Percentiles rank a stretch among this genome's conserved stretches.
phyloP scores from a whole-genome alignment of 2,797 vertebrate species.

The Lagorchestes hirsutus region DNA sequence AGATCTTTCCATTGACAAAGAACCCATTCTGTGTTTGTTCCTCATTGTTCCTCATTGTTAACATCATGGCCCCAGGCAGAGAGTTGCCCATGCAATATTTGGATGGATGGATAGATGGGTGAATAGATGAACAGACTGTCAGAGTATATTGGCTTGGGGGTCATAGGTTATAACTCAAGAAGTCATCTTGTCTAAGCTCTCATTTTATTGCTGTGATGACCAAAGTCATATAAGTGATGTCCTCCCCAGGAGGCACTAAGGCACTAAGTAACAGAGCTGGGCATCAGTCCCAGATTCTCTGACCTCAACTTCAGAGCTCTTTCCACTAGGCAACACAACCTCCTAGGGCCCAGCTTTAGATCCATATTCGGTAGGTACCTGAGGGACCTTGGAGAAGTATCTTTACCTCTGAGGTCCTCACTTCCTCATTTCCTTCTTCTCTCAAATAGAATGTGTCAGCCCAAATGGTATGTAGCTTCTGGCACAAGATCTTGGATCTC shows the following conservation, averaged over 20 bases:
- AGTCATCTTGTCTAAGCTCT: background rate
- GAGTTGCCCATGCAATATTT: background rate
- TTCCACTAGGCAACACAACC: too few relatives aligned
- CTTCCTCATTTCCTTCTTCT: background rate
- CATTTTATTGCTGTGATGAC: background rate
- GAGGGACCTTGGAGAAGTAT: background rate
- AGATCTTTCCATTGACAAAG: background rate
- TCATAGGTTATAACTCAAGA: background rate
- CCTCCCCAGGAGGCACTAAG: background rate
- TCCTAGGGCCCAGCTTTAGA: background rate
- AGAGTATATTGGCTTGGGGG: background rate
- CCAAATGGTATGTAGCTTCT: background rate
- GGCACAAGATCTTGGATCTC: background rate
- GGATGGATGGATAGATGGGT: background rate
- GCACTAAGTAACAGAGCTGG: background rate
- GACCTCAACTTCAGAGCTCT: background rate
- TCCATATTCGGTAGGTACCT: background rate
- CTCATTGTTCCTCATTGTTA: background rate
- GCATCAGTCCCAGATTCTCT: background rate
- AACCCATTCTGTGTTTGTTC: background rate
- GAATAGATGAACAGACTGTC: background rate
- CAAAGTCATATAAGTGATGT: background rate
- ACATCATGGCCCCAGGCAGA: too few relatives aligned
- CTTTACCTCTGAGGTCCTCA: constrained; percentile 12
- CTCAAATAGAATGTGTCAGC: background rate